Percentiles rank a stretch among this genome's conserved stretches.
phyloP scores from a whole-genome alignment of 2,888 invertebrate species.

The Nowickia ferox region DNA sequence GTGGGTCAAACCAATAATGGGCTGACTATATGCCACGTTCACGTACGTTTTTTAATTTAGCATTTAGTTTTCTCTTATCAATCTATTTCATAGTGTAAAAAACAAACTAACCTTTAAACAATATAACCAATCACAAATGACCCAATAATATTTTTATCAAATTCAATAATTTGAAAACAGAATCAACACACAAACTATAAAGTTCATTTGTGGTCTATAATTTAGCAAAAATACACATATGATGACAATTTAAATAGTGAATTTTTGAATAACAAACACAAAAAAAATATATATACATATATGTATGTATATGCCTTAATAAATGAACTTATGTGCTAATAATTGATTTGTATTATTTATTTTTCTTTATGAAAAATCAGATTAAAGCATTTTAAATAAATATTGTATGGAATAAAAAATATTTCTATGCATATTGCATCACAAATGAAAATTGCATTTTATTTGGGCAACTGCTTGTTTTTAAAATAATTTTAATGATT shows the following conservation, averaged over 20 bases:
- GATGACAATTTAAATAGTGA: conserved; percentile 53
- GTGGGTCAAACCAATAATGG: too few relatives aligned
- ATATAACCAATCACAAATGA: too few relatives aligned
- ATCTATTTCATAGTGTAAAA: too few relatives aligned
- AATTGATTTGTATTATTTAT: conserved; percentile 9
- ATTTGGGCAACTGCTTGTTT: background rate
- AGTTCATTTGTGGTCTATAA: conserved; percentile 28
- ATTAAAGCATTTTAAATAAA: background rate
- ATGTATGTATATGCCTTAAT: background rate
- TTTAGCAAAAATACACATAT: conserved; percentile 19
- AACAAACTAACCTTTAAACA: too few relatives aligned
- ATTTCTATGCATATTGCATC: background rate
- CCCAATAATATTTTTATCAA: background rate
- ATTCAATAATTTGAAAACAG: conserved; percentile 20
- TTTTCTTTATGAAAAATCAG: conserved; percentile 11
- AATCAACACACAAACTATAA: conserved; percentile 17
- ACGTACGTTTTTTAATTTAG: too few relatives aligned
- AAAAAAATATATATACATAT: background rate
- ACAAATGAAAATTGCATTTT: conserved; percentile 8
- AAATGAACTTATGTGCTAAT: conserved; percentile 7
- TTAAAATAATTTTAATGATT: background rate
- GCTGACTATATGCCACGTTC: too few relatives aligned
- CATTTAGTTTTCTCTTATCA: too few relatives aligned
- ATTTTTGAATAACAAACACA: background rate
- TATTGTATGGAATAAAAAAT: background rate